Conservation (phyloP, 2,113 vertebrate genomes). For the Paratilapia polleni region DNA sequence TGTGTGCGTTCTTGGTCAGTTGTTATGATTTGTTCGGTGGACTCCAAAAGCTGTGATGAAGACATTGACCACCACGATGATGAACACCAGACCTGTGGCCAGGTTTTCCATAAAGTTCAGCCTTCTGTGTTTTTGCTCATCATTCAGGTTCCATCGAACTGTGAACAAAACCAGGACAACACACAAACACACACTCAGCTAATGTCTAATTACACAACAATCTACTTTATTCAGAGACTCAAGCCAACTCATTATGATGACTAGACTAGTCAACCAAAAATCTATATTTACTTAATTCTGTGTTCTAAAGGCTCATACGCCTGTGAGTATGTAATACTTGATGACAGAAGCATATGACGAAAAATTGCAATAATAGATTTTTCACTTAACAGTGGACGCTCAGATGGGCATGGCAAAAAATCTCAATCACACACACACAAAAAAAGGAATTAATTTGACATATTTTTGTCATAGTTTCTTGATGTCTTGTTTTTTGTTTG, state of each 20-base stretch:
- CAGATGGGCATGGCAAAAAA: neutral
- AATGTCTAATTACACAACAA: slow-evolving; percentile 16
- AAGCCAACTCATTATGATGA: slow-evolving; percentile 36
- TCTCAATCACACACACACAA: neutral
- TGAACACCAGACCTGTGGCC: slow-evolving; percentile 87
- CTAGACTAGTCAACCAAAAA: slow-evolving; percentile 23
- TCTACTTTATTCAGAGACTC: slow-evolving; percentile 26
- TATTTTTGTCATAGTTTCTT: too few species aligned
- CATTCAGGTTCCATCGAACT: slow-evolving; percentile 93
- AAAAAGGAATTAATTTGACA: too few species aligned
- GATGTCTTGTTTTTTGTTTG: too few species aligned
- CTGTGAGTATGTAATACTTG: neutral
- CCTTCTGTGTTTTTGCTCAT: slow-evolving; percentile 85
- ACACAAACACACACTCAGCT: neutral
- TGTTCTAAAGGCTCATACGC: neutral
- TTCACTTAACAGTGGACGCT: neutral
- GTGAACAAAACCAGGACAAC: slow-evolving; percentile 50
- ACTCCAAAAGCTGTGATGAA: slow-evolving; percentile 94
- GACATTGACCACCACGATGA: slow-evolving; percentile 90
- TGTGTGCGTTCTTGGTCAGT: slow-evolving; percentile 30
- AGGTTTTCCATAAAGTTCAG: slow-evolving; percentile 89
- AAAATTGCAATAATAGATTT: neutral
- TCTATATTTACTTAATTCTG: slow-evolving; percentile 27
- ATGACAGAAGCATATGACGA: neutral
- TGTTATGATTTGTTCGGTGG: slow-evolving; percentile 76